Evolutionary conservation across 2,113 vertebrate genomes (phyloP).

Genomic region (Kryptolebias marmoratus): DNA sequence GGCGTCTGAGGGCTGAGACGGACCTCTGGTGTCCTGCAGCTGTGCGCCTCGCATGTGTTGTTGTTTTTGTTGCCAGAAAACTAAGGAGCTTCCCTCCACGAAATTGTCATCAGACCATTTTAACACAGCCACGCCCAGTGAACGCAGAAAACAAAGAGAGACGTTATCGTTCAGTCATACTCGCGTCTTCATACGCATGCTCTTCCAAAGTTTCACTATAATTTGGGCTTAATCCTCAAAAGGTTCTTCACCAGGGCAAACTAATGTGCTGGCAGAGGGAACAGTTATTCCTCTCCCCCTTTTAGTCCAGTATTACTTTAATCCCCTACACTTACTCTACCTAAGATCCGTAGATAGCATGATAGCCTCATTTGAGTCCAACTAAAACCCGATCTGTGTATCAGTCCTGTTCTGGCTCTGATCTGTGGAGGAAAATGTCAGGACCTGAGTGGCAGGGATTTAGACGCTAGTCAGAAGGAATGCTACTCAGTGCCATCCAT

Average conservation of each 20-base stretch:
- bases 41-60: conserved; percentile 57
- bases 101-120: conserved; percentile 52
- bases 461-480: conserved; percentile 57
- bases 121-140: conserved; percentile 36
- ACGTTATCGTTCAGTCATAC: conserved; percentile 15
- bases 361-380: conserved; percentile 35
- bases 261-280: not conserved
- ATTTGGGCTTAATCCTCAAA: not conserved
- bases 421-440: conserved; percentile 52
- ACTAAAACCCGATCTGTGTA: conserved; percentile 35
- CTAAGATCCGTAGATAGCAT: conserved; percentile 19
- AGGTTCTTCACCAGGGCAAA: not conserved
- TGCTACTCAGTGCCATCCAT: conserved; percentile 38
- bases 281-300: conserved; percentile 10
- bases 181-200: not conserved
- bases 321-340: conserved; percentile 29
- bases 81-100: conserved; percentile 36
- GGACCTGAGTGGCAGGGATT: conserved; percentile 53
- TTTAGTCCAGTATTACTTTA: conserved; percentile 29
- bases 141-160: conserved; percentile 14
- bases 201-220: conserved; percentile 5
- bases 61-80: conserved; percentile 57
- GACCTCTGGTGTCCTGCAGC: conserved; percentile 59
- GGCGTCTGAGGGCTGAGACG: conserved; percentile 35
- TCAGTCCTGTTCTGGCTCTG: conserved; percentile 38